These are phyloP conservation scores for Helicolenus hilgendorfi DNA, from an alignment of 2,797 vertebrate genomes.

Conservation along the genomic window DNA sequence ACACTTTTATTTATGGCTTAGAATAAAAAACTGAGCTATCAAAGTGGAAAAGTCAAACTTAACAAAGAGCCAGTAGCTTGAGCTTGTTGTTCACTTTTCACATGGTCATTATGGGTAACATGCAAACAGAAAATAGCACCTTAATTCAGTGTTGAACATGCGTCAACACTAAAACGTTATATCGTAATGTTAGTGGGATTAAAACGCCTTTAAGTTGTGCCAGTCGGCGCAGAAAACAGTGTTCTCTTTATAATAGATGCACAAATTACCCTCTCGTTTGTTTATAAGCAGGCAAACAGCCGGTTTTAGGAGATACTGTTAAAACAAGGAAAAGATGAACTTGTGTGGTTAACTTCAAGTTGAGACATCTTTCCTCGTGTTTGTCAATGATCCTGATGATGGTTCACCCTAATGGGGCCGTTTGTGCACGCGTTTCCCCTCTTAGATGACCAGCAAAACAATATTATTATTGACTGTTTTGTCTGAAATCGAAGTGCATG, in stretches of 20 bases:
- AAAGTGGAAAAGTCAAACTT: conserved; percentile 73
- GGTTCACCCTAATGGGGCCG: conserved; percentile 58
- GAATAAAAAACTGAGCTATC: conserved; percentile 84
- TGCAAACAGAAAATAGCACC: conserved; percentile 46
- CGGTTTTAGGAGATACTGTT: conserved; percentile 87
- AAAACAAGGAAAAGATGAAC: conserved; percentile 92
- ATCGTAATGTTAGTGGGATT: conserved; percentile 75
- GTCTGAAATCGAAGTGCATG: conserved; percentile 89
- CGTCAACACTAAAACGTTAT: conserved; percentile 89
- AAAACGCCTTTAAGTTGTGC: conserved; percentile 78
- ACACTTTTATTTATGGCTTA: conserved; percentile 90
- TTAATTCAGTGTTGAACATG: conserved; percentile 85
- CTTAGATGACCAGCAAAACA: conserved; percentile 77
- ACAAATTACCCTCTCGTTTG: conserved; percentile 33
- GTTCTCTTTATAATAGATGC: conserved; percentile 38
- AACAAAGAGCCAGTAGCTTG: conserved; percentile 7
- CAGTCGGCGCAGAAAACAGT: conserved; percentile 70
- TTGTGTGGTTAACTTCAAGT: conserved; percentile 89
- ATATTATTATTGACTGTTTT: conserved; percentile 89
- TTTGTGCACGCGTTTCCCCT: conserved; percentile 68
- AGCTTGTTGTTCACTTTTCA: conserved; percentile 74
- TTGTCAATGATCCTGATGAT: conserved; percentile 59
- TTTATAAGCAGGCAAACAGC: conserved; percentile 61
- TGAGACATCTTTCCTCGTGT: conserved; percentile 67
- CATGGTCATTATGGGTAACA: conserved; percentile 36